Percentiles rank a stretch among this genome's conserved stretches.
phyloP scores from a whole-genome alignment of 2,797 vertebrate species.

The Manis crassicaudata region DNA sequence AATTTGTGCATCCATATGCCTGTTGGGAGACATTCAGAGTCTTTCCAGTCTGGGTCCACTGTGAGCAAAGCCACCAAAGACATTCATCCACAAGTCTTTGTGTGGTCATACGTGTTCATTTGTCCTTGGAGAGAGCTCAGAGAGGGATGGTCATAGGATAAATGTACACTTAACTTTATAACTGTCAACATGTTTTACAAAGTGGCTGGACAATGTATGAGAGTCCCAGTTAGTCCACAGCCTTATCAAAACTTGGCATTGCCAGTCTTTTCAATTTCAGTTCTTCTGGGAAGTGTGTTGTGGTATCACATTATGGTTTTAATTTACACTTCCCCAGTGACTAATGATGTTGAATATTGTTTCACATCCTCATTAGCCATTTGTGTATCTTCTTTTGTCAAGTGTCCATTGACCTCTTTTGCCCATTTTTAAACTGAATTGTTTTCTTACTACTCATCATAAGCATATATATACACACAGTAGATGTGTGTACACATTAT shows the following conservation, averaged over 20 bases:
- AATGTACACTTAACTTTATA: background rate
- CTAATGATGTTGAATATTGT: background rate
- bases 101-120: background rate
- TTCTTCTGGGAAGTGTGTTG: background rate
- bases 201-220: accelerated
- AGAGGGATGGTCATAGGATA: no score
- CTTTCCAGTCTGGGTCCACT: background rate
- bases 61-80: background rate
- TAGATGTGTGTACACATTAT: background rate
- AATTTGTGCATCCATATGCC: background rate
- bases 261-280: background rate
- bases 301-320: background rate
- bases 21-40: background rate
- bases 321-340: background rate
- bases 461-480: background rate
- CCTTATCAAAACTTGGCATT: background rate
- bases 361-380: background rate
- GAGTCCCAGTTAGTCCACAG: background rate
- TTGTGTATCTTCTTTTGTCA: background rate
- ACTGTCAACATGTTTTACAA: background rate
- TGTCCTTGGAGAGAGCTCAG: background rate
- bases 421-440: background rate
- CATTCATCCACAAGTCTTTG: background rate
- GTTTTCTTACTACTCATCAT: background rate
- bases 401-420: background rate